These are phyloP conservation scores for Oppia nitens DNA, from an alignment of 1,140 invertebrate species.

Conservation along the genomic window DNA sequence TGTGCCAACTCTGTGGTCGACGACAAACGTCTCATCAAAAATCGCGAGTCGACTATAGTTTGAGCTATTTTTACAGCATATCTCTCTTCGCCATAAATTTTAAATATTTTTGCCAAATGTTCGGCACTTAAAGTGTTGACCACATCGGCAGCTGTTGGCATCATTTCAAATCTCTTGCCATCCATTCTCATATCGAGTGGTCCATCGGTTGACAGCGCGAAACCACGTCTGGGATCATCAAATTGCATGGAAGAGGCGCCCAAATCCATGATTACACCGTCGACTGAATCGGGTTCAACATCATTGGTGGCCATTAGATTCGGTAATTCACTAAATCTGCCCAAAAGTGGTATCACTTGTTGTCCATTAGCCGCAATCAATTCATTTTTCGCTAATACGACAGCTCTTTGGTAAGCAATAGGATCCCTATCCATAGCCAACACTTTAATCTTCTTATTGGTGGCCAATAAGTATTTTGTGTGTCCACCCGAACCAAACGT, in stretches of 20 bases:
- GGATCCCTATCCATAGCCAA: conserved; percentile 80
- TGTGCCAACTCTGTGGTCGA: conserved; percentile 68
- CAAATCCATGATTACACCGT: conserved; percentile 79
- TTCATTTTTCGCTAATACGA: conserved; percentile 20
- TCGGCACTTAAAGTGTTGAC: conserved; percentile 55
- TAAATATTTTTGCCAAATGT: conserved; percentile 63
- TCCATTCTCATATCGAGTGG: conserved; percentile 94
- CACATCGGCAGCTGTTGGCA: conserved; percentile 67
- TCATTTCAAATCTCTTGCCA: conserved; percentile 38
- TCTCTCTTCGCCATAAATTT: conserved; percentile 77
- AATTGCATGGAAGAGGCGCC: conserved; percentile 95
- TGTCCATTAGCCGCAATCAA: background rate
- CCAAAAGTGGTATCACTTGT: conserved; percentile 53
- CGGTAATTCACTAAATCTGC: conserved; percentile 71
- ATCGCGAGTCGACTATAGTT: conserved; percentile 69
- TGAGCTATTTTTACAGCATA: conserved; percentile 66
- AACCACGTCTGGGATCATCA: conserved; percentile 59
- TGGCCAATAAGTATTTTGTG: conserved; percentile 40
- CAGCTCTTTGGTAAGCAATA: conserved; percentile 47
- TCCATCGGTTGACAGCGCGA: conserved; percentile 62
- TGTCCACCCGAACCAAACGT: conserved; percentile 92
- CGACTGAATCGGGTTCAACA: conserved; percentile 46
- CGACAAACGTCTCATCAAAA: conserved; percentile 54
- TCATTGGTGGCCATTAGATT: conserved; percentile 40
- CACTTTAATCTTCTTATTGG: conserved; percentile 37